Base-by-base conservation (phyloP, 2,797 vertebrate genomes). In the Sebastes hubbsi region DNA sequence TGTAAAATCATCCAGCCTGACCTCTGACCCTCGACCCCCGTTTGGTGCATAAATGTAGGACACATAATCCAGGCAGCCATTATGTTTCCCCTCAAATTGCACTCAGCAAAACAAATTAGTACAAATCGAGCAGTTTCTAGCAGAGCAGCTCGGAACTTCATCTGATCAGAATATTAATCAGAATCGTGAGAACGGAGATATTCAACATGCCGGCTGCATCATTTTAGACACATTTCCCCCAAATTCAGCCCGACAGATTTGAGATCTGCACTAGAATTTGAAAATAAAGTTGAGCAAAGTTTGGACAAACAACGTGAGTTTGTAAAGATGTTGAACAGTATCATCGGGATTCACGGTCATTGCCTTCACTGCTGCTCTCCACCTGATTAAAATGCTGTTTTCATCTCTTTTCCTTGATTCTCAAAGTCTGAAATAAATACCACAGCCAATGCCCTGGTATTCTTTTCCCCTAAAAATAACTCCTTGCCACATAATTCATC, bases 401-500 rank as follows among this genome's bases (percentile, higher is more conserved):
- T 18, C 2, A 10, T 60, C 30, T n/a, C 6, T 2, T 72, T 72
- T 20, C n/a, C 24, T 58, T 25, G 16, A 79, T 73, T 62, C 67
- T 62, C 14, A n/a, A 11, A 69, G 58, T 55, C 76, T 71, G 79
- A 75, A 72, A 67, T 58, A 3, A 80, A 85, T 36, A 61, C 13
- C 46, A 38, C 58, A 79, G 56, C 46, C 29, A 38, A 71, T 32
- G n/a, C 18, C 4, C 34, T 2, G 27, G 67, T 74, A 42, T 75
- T 27, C 14, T 72, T 69, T 86, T 65, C 74, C 22, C 68, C 80
- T 76, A 77, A 78, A 89, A 84, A 84, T 89, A 83, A 67, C 60
- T 61, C 34, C 2, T 13, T 27, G 59, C 49, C 38, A 52, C 58
- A 62, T 62, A 20, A 67, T 74, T 75, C 72, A 81, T 80, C 75